Evolutionary conservation across 2,888 invertebrate genomes (phyloP).

Genomic region (Chalcis sispes): DNA sequence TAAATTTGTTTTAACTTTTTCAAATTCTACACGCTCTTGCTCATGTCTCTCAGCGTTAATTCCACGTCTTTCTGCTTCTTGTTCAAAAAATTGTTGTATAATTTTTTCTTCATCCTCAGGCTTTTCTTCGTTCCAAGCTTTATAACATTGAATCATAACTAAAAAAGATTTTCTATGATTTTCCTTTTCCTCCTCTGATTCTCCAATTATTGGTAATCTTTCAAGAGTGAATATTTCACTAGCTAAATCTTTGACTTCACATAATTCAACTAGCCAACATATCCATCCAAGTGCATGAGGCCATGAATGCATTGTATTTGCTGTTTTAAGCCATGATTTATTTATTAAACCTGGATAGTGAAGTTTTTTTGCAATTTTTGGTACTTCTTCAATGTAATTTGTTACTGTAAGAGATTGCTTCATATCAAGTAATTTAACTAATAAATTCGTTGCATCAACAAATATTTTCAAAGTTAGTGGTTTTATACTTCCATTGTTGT

Average conservation of each 20-base stretch:
- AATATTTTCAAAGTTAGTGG: conserved; percentile 71
- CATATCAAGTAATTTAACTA: conserved; percentile 65
- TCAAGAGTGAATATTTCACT: conserved; percentile 63
- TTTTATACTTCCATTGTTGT: conserved; percentile 68
- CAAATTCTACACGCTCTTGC: conserved; percentile 55
- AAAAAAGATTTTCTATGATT: conserved; percentile 60
- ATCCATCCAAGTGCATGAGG: conserved; percentile 79
- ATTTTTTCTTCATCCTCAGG: conserved; percentile 65
- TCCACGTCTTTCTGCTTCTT: conserved; percentile 63
- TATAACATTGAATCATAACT: conserved; percentile 65
- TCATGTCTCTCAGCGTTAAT: conserved; percentile 62
- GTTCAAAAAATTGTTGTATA: conserved; percentile 63
- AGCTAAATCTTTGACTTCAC: conserved; percentile 73
- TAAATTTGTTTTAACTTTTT: conserved; percentile 57
- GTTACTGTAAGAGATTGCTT: conserved; percentile 63
- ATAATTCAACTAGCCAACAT: conserved; percentile 78
- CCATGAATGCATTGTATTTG: conserved; percentile 80
- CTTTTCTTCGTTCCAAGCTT: conserved; percentile 69
- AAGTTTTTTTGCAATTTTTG: conserved; percentile 77
- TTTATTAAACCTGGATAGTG: conserved; percentile 79
- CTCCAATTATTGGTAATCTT: conserved; percentile 66
- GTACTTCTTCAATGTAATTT: conserved; percentile 76
- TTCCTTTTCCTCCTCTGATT: conserved; percentile 58
- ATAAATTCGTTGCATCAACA: conserved; percentile 65
- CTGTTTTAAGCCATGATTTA: conserved; percentile 80